phyloP scores from a whole-genome alignment of 1,140 invertebrate genomes.

The Pemphigus obesinymphae region DNA sequence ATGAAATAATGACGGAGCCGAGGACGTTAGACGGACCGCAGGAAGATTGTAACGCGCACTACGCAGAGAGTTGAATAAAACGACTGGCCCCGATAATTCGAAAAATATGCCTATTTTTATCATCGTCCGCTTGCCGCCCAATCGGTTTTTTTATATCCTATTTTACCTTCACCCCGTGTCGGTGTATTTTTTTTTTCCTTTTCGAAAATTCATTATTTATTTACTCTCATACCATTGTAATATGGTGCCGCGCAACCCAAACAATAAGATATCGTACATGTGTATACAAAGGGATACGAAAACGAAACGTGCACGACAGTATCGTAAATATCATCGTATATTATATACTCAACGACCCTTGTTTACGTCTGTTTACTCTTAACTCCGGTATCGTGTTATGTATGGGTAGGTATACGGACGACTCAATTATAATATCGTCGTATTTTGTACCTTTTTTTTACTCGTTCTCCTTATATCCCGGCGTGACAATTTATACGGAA shows the following conservation, averaged over 20 bases:
- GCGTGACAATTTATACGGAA: not conserved
- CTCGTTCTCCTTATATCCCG: not conserved
- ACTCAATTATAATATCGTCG: conserved; percentile 39
- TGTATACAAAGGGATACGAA: not conserved
- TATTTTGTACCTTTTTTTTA: conserved; percentile 21
- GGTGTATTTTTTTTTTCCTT: not conserved
- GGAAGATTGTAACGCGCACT: not conserved
- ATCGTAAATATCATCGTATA: too few species aligned
- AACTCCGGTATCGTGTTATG: not conserved
- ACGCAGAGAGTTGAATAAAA: conserved; percentile 10
- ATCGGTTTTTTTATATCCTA: not conserved
- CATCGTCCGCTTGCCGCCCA: not conserved
- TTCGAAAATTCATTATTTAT: conserved; percentile 20
- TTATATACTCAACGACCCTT: conserved; percentile 16
- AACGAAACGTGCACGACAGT: not conserved
- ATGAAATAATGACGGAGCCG: not conserved
- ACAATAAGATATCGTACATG: conserved; percentile 7
- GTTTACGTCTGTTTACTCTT: conserved; percentile 34
- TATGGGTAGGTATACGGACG: not conserved
- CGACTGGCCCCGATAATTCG: conserved; percentile 17
- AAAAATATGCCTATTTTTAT: conserved; percentile 21
- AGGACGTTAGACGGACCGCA: not conserved
- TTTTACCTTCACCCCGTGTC: not conserved
- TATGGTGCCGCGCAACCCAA: not conserved
- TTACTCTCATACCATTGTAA: not conserved